Evolutionary conservation across 2,797 vertebrate genomes (phyloP), one percentile per base, ranked within the genome.

Genomic region (Hypotaenidia okinawae): DNA sequence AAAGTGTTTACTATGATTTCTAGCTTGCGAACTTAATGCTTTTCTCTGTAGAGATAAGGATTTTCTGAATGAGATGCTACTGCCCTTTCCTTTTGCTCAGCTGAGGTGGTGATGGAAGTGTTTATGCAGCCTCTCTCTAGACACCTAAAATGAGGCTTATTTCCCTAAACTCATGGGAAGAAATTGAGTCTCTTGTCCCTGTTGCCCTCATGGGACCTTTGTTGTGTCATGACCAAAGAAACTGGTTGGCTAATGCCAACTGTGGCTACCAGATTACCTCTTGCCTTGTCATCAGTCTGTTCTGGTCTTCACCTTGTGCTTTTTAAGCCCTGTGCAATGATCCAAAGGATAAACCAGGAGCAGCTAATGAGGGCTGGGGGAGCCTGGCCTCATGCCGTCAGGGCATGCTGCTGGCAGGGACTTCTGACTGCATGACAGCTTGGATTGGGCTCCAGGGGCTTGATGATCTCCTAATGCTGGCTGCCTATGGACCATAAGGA

Each of bases 341-440:
- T 52, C 51, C 25, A 16, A 27, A 27, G 25, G 51, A 13, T 52
- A 70, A 59, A 32, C 21, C 41, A 68, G 43, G 41, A 84, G 27
- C 21, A 69, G 33, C 17, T 52, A 54, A 28, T 0, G 3, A 27
- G 32, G 21, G 28, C 30, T 61, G 62, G 18, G 28, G 9, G 22
- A 84, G 10, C 35, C 62, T 49, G 54, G 47, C 45, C 35, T 16
- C 0, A 2, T 52, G 35, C 30, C 3, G 5, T n/a, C 22, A 23
- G 19, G 32, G 51, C 24, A 13, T 21, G 24, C 47, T 64, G 58
- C 16, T 0, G n/a, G 51, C 25, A 39, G 51, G 13, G 55, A n/a
- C 23, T 85, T 16, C 16, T 87, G 85, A 17, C 35, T 39, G 27
- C 4, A 3, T 0, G 0, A 35, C 24, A 54, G 25, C 33, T 33